Evolutionary conservation across 2,888 invertebrate genomes (phyloP).

Genomic region (Drosophila incognita): DNA sequence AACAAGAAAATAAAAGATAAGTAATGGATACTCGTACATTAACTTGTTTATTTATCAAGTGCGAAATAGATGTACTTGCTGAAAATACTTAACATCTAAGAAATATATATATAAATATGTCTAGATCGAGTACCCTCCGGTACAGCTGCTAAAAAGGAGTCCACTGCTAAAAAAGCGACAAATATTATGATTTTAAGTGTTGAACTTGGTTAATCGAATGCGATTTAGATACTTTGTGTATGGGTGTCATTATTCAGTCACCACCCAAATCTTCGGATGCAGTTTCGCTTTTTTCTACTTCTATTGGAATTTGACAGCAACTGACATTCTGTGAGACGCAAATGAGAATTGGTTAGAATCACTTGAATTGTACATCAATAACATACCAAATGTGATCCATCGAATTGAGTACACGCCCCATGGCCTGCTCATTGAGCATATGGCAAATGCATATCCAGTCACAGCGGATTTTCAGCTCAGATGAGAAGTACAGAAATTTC

Average conservation of each 20-base stretch:
- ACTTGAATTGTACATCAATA: neutral
- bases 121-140: neutral
- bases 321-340: neutral
- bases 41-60: neutral
- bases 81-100: neutral
- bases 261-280: neutral
- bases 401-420: constrained; percentile 29
- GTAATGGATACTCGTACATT: neutral
- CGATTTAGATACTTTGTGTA: neutral
- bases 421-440: constrained; percentile 23
- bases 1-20: neutral
- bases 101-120: neutral
- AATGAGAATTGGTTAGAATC: neutral
- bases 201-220: neutral
- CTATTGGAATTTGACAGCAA: neutral
- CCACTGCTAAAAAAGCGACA: neutral
- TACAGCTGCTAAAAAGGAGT: neutral
- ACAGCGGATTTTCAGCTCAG: constrained; percentile 24
- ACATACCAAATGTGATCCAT: constrained; percentile 12
- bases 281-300: neutral
- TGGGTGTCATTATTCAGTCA: neutral
- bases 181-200: neutral
- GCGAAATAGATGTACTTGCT: neutral
- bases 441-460: constrained; percentile 34
- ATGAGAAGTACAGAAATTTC: constrained; percentile 33